Base-by-base conservation (phyloP, 2,113 vertebrate species). In the Puntigrus tetrazona region DNA sequence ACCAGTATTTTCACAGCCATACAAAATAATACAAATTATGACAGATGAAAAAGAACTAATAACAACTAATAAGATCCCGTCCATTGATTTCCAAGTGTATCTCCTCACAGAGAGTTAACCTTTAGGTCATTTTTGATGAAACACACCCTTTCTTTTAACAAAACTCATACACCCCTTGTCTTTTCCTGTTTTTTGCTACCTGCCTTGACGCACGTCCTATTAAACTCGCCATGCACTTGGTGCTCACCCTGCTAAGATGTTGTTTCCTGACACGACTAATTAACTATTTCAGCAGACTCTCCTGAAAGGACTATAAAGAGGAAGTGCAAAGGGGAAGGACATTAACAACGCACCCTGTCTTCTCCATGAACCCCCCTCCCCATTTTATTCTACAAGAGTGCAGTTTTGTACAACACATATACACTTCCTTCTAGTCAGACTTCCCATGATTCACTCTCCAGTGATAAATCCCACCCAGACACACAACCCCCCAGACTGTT, bases 181-280 rank as follows among this genome's bases (percentile, higher is more conserved):
- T 89, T 91, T 94, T 95, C 94, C 94, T 94, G 94, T 94, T 94
- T 94, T 94, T 94, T 93, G 91, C 91, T 93, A 94, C 93, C 94
- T 94, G 92, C 87, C 91, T 90, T 93, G 93, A 94, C 92, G 92
- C 91, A 94, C 91, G 91, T 94, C 94, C 92, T 93, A 91, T 91
- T 92, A 94, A 91, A 94, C 92, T 89, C 88, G 91, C 87, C 50
- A 85, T 93, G 91, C 93, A 93, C 92, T 92, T 87, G 84, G 76
- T 84, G 87, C 43, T 88, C 69, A 78, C 67, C 78, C 83, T 88
- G 85, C 82, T 73, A 86, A 85, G 8, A 87, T 55, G 78, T 86
- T 90, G 80, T 81, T 84, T 89, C 45, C 83, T 85, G 81, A 45
- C 85, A 82, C n/a, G 31, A 90, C 88, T 87, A 89, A 88, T 85